Percentiles rank a stretch among this genome's conserved stretches.
Evolutionary conservation across 92 coral and sea anemone genomes (phyloP).

Genomic region (Isaurus tuberculatus): DNA sequence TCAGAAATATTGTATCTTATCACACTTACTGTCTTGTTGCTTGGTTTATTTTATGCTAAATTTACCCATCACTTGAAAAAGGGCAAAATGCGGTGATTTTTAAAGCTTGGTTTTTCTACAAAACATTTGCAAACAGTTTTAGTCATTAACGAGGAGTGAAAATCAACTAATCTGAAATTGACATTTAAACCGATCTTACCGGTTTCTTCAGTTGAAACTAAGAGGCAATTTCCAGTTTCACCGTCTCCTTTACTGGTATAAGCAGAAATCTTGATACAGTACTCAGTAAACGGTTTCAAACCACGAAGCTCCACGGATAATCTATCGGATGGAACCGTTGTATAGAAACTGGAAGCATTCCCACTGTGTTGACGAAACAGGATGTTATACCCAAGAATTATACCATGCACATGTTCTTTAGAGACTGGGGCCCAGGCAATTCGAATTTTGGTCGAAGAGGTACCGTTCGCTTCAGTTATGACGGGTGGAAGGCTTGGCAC

Average conservation of each 20-base stretch:
- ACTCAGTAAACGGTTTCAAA: constrained; percentile 43
- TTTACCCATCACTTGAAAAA: no score
- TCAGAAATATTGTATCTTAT: no score
- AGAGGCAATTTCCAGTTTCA: not conserved
- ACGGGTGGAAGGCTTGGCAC: constrained; percentile 58
- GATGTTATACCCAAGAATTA: constrained; percentile 43
- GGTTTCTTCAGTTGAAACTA: constrained; percentile 52
- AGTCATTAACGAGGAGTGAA: no score
- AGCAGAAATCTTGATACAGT: constrained; percentile 51
- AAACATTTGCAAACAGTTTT: no score
- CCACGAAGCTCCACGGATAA: constrained; percentile 25
- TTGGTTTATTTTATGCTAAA: no score
- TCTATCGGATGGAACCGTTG: constrained; percentile 21
- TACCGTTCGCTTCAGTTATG: constrained; percentile 31
- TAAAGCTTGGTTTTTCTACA: no score
- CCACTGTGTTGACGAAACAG: constrained; percentile 24
- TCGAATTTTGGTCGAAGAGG: constrained; percentile 50
- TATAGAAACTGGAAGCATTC: constrained; percentile 32
- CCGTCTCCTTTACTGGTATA: constrained; percentile 47
- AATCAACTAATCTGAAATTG: no score
- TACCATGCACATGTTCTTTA: constrained; percentile 45
- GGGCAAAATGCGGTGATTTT: no score
- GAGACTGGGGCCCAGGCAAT: constrained; percentile 52
- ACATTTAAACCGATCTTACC: constrained; percentile 10
- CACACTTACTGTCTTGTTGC: no score